Conservation (phyloP, 2,888 invertebrate species). For the Patella caerulea region DNA sequence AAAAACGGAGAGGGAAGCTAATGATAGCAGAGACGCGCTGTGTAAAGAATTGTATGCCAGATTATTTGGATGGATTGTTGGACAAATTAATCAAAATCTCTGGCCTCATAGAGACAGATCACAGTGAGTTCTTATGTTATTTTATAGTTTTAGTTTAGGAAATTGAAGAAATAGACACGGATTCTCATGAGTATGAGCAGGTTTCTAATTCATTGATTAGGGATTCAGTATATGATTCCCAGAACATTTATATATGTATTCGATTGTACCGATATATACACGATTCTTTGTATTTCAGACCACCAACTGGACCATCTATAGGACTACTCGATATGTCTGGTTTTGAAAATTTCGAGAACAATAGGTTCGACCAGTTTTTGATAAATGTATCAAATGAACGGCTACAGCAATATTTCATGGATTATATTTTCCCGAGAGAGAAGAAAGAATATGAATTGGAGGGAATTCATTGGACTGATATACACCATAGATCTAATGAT, state of each 20-base stretch:
- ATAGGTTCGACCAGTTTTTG: conserved; percentile 56
- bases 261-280: too few species aligned
- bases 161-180: too few species aligned
- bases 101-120: conserved; percentile 30
- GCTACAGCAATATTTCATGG: conserved; percentile 61
- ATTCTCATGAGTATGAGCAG: too few species aligned
- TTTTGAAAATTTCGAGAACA: conserved; percentile 53
- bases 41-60: conserved; percentile 55
- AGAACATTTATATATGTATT: too few species aligned
- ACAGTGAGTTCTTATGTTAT: too few species aligned
- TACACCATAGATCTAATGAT: conserved; percentile 54
- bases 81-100: conserved; percentile 55
- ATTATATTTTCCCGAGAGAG: conserved; percentile 59
- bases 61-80: conserved; percentile 59
- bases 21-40: conserved; percentile 54
- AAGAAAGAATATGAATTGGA: conserved; percentile 52
- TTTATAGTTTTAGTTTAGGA: too few species aligned
- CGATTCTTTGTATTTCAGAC: conserved; percentile 24
- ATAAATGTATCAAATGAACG: conserved; percentile 58
- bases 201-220: too few species aligned
- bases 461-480: conserved; percentile 55
- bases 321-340: conserved; percentile 58
- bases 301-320: conserved; percentile 44
- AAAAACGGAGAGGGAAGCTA: conserved; percentile 53
- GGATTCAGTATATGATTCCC: too few species aligned